phyloP scores from a whole-genome alignment of 2,888 invertebrate genomes.

The Brachypalpus laphriformis region DNA sequence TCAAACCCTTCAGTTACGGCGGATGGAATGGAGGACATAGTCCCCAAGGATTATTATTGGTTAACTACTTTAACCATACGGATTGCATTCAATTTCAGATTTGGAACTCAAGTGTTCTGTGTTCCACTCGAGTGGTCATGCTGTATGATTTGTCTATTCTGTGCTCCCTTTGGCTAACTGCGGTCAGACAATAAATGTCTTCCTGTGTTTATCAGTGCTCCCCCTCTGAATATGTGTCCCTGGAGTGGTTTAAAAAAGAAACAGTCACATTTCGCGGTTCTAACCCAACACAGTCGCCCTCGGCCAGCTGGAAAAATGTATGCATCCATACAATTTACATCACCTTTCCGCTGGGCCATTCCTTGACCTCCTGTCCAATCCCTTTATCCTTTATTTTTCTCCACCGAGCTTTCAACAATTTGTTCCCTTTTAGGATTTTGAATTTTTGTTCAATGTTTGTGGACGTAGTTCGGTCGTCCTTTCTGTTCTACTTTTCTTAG shows the following conservation, averaged over 20 bases:
- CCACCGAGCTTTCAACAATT: constrained; percentile 46
- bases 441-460: constrained; percentile 18
- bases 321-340: constrained; percentile 42
- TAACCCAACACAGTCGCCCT: constrained; percentile 11
- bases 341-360: not conserved
- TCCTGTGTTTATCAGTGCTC: constrained; percentile 3
- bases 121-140: constrained; percentile 27
- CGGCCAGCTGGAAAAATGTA: constrained; percentile 21
- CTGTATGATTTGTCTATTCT: constrained; percentile 32
- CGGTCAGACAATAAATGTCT: constrained; percentile 22
- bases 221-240: not conserved
- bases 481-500: not conserved
- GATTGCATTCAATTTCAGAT: constrained; percentile 31
- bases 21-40: not conserved
- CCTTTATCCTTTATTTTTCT: constrained; percentile 26
- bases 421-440: constrained; percentile 49
- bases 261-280: constrained; percentile 6
- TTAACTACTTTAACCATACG: not conserved
- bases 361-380: not conserved
- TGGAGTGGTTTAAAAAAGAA: not conserved
- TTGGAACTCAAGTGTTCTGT: constrained; percentile 27
- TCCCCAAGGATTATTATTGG: constrained; percentile 13
- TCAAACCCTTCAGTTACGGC: not conserved
- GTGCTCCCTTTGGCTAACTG: not conserved
- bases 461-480: constrained; percentile 2